Evolutionary conservation across 2,888 invertebrate genomes (phyloP), one percentile per base, ranked within the genome.

Genomic region (Oscheius sp.): DNA sequence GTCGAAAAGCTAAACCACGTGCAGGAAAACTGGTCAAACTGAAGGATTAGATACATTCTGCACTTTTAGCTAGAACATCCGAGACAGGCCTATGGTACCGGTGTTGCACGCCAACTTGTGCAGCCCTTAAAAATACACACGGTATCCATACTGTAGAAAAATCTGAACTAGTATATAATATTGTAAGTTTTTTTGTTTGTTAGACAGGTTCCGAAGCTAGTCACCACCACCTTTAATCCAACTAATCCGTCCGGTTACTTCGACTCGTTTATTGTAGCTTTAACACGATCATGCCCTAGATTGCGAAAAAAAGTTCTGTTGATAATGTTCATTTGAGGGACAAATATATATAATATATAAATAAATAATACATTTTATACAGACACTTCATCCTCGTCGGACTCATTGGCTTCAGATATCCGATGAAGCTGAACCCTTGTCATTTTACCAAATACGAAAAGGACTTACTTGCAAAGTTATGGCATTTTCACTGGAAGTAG

Each of bases 341-440:
- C 21, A 35, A 43, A 41, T n/a, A n/a, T n/a, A n/a, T 35, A 43
- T 9, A 12, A 43, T 43, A 61, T 61, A 61, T 3, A 35, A 35
- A 35, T 35, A 35, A 35, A 35, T 35, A 35, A 35, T 18, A 7
- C 46, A 49, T 16, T 55, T 58, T 55, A 69, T 27, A 58, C 55
- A 27, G 55, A 69, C 23, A 69, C 69, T 43, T 69, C 58, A 2
- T 68, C 68, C 16, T 69, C 58, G 55, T 69, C 69, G 18, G 69
- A 69, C 25, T 69, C 69, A 25, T 69, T 55, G 2, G 43, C 69
- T 56, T 69, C 69, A 41, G 69, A 69, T 53, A 69, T 69, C 13
- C 55, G 29, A 35, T 69, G 55, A 9, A 69, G 35, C 55, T 68
- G 18, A 21, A 18, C n/a, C 18, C 25, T 21, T 27, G 1, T 27